A percentile compares a stretch with the other conserved stretches of the same genome.
Evolutionary conservation across 2,888 invertebrate genomes (phyloP).

Genomic region (Lasiommata megera): DNA sequence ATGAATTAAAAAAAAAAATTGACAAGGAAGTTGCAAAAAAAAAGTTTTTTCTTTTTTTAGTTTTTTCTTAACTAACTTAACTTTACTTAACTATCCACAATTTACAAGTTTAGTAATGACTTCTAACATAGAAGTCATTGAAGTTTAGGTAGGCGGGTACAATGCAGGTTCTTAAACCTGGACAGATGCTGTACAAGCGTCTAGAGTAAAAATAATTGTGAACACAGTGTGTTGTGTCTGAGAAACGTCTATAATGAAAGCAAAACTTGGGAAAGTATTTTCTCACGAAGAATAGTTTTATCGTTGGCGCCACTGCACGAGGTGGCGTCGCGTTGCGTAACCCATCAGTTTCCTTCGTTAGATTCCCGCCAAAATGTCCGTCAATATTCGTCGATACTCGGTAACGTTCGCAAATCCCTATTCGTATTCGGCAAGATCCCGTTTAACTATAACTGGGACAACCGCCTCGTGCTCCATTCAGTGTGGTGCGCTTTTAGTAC

Average conservation of each 20-base stretch:
- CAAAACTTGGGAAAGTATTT: slow-evolving; percentile 29
- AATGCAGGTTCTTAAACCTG: no score
- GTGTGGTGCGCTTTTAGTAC: slow-evolving; percentile 32
- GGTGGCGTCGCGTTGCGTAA: slow-evolving; percentile 46
- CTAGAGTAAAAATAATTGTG: no score
- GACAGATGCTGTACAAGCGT: no score
- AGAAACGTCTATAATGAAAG: slow-evolving; percentile 12
- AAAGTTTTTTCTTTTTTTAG: no score
- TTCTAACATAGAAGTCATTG: no score
- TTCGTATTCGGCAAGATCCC: slow-evolving; percentile 19
- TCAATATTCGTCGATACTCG: slow-evolving; percentile 21
- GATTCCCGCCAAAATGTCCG: slow-evolving; percentile 35
- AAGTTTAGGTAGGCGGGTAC: no score
- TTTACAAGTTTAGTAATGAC: no score
- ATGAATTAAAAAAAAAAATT: no score
- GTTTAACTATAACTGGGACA: slow-evolving; percentile 31
- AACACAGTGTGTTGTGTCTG: not conserved
- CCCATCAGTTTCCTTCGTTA: slow-evolving; percentile 43
- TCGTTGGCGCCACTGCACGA: slow-evolving; percentile 38
- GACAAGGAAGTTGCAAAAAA: no score
- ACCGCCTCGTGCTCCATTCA: slow-evolving; percentile 34
- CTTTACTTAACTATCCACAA: no score
- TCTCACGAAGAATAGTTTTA: slow-evolving; percentile 41
- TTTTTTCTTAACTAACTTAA: no score
- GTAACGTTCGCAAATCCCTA: slow-evolving; percentile 17